These are phyloP conservation scores for Diloba caeruleocephala DNA, from an alignment of 2,888 invertebrate species.

Conservation along the genomic window DNA sequence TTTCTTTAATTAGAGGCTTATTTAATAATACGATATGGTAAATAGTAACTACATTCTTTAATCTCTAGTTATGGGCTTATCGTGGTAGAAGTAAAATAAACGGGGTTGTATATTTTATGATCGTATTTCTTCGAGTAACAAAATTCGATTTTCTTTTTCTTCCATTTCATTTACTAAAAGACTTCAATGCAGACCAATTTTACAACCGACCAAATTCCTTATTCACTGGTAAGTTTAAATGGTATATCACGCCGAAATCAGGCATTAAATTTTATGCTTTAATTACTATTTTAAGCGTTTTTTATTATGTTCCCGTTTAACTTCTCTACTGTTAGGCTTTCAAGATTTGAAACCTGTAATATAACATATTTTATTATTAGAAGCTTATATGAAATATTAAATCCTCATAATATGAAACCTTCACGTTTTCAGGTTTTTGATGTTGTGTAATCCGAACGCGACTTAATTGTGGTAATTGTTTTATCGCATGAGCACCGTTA, in stretches of 20 bases:
- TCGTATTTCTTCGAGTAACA: slow-evolving; percentile 9
- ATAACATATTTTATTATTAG: slow-evolving; percentile 19
- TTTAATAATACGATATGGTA: slow-evolving; percentile 50
- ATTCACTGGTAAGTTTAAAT: slow-evolving; percentile 14
- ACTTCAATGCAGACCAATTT: slow-evolving; percentile 23
- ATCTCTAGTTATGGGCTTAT: slow-evolving; percentile 44
- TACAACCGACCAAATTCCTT: slow-evolving; percentile 20
- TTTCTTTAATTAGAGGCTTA: slow-evolving; percentile 55
- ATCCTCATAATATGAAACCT: slow-evolving; percentile 57
- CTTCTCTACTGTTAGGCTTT: slow-evolving; percentile 23
- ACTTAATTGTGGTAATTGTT: slow-evolving; percentile 86
- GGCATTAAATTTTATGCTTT: slow-evolving; percentile 31
- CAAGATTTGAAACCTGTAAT: slow-evolving; percentile 20
- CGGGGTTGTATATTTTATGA: slow-evolving; percentile 22
- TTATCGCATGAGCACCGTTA: slow-evolving; percentile 85
- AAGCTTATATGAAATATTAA: too few species aligned
- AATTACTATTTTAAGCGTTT: slow-evolving; percentile 26
- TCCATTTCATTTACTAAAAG: background rate
- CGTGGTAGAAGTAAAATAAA: slow-evolving; percentile 33
- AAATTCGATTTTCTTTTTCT: slow-evolving; percentile 5
- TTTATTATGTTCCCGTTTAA: slow-evolving; percentile 28
- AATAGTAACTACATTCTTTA: slow-evolving; percentile 43
- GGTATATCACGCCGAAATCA: slow-evolving; percentile 15
- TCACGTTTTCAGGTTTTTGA: slow-evolving; percentile 64
- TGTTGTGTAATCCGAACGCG: slow-evolving; percentile 72